Conservation (phyloP, 2,113 vertebrate genomes). For the Sitta europaea region DNA sequence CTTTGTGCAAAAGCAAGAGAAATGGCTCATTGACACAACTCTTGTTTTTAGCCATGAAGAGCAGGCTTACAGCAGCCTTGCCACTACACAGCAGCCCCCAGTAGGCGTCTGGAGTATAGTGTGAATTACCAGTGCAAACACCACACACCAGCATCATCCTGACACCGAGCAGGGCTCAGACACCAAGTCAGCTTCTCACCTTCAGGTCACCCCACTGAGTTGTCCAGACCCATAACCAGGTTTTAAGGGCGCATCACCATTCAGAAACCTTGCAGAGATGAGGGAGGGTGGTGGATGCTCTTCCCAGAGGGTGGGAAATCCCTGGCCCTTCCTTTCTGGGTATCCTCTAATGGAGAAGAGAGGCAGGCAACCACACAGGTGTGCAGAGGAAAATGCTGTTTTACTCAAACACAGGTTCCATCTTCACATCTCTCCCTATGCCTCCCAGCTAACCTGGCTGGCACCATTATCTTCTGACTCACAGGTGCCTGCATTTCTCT, state of each 20-base stretch:
- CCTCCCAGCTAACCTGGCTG: background rate
- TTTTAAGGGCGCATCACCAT: background rate
- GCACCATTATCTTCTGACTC: background rate
- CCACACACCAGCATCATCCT: accelerated
- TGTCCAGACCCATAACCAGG: background rate
- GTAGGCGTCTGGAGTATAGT: accelerated
- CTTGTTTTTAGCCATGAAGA: accelerated
- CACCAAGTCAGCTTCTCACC: background rate
- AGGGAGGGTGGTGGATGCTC: background rate
- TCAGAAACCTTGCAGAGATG: background rate
- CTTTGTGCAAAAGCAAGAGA: background rate
- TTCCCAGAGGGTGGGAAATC: background rate
- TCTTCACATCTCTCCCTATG: accelerated
- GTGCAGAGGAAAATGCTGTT: background rate
- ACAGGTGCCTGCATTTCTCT: background rate
- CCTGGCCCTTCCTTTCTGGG: background rate
- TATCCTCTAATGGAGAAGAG: background rate
- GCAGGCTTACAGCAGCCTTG: background rate
- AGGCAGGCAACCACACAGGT: background rate
- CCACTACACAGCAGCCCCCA: background rate
- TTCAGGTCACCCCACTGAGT: background rate
- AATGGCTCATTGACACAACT: background rate
- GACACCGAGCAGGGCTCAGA: background rate
- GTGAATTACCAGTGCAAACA: background rate
- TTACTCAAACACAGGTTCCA: background rate